A percentile compares a stretch with the other conserved stretches of the same genome.
These are phyloP conservation scores for Morpho helenor DNA, from an alignment of 2,888 invertebrate species.

Conservation along the genomic window DNA sequence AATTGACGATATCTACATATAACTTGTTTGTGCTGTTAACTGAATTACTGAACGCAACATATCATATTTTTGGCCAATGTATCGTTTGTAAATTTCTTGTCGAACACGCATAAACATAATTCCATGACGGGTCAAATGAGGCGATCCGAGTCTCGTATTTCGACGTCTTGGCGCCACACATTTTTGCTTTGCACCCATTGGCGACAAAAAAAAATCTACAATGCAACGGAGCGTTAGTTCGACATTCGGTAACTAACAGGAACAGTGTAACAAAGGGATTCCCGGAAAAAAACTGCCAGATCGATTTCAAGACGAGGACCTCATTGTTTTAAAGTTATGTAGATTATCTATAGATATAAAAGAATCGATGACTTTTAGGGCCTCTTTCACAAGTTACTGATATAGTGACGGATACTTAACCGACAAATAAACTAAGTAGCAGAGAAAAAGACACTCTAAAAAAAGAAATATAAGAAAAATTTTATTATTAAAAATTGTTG, in stretches of 20 bases:
- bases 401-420: no score
- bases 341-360: no score
- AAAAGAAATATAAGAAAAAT: no score
- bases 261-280: not conserved
- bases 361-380: slow-evolving; percentile 29
- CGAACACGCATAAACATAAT: slow-evolving; percentile 55
- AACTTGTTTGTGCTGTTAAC: no score
- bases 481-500: no score
- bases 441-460: no score
- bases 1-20: no score
- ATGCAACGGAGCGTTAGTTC: slow-evolving; percentile 32
- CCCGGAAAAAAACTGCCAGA: slow-evolving; percentile 53
- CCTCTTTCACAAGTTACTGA: no score
- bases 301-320: slow-evolving; percentile 13
- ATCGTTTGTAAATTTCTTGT: not conserved
- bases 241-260: not conserved
- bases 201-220: slow-evolving; percentile 43
- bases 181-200: slow-evolving; percentile 45
- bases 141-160: slow-evolving; percentile 72
- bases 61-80: no score
- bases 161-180: slow-evolving; percentile 67
- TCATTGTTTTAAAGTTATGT: slow-evolving; percentile 7
- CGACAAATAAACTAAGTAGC: no score
- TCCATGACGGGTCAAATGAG: slow-evolving; percentile 68
- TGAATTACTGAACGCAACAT: no score